Conservation (phyloP, 2,113 vertebrate species). For the Panthera tigris region DNA sequence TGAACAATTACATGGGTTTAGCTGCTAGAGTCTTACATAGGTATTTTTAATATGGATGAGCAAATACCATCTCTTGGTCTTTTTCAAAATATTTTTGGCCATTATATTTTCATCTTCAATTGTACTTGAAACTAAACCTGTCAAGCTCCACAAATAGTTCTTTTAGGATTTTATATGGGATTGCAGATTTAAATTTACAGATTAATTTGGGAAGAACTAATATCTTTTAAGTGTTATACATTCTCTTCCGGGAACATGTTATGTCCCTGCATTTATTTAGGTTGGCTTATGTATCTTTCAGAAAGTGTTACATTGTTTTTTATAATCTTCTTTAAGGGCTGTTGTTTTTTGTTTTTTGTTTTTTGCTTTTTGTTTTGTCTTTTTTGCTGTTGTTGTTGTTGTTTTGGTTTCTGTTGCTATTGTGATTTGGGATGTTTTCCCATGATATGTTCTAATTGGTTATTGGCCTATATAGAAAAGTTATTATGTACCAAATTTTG, state of each 20-base stretch:
- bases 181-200: background rate
- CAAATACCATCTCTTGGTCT: background rate
- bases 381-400: background rate
- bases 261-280: background rate
- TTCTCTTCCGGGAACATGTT: background rate
- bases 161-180: slow-evolving; percentile 1
- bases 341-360: background rate
- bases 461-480: background rate
- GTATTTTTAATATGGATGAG: background rate
- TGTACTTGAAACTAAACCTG: slow-evolving; percentile 26
- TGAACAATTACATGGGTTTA: background rate
- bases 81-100: background rate
- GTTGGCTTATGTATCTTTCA: background rate
- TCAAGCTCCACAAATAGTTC: background rate
- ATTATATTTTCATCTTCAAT: slow-evolving; percentile 5
- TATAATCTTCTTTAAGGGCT: background rate
- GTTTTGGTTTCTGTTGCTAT: background rate
- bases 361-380: background rate
- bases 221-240: background rate
- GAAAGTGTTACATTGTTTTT: background rate
- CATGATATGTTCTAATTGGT: background rate
- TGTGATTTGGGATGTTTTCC: background rate
- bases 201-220: background rate
- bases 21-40: background rate
- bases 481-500: background rate